Evolutionary conservation across 2,888 invertebrate species (phyloP).

Genomic region (Corbicula japonica): DNA sequence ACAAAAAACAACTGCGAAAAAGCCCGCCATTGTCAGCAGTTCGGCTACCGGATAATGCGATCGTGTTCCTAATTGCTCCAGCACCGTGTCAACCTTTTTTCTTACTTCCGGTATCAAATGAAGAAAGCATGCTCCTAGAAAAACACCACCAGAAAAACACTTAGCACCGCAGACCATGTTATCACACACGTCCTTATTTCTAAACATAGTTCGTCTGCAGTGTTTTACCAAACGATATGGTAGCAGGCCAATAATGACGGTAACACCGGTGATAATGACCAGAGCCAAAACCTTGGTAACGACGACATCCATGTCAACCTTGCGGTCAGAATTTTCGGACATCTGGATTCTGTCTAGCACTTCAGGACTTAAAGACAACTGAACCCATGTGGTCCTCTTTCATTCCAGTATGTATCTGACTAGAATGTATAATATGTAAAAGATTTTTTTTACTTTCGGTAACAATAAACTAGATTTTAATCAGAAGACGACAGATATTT

Average conservation of each 20-base stretch:
- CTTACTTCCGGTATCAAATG: conserved; percentile 81
- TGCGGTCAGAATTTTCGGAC: conserved; percentile 44
- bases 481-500: no score
- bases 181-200: conserved; percentile 71
- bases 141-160: conserved; percentile 79
- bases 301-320: conserved; percentile 79
- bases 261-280: conserved; percentile 73
- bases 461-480: no score
- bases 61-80: conserved; percentile 75
- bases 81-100: conserved; percentile 76
- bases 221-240: conserved; percentile 77
- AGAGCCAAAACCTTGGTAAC: conserved; percentile 80
- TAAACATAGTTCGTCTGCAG: conserved; percentile 69
- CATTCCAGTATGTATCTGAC: no score
- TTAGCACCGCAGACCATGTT: conserved; percentile 77
- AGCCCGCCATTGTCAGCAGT: conserved; percentile 78
- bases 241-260: conserved; percentile 76
- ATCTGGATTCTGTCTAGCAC: no score
- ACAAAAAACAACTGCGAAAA: conserved; percentile 79
- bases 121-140: conserved; percentile 80
- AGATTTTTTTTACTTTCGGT: no score
- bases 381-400: no score
- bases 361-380: no score
- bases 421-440: no score
- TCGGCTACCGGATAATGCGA: conserved; percentile 80